These are phyloP conservation scores for Diplosoma virens DNA, from an alignment of 23 tunicate genomes.

Conservation along the genomic window DNA sequence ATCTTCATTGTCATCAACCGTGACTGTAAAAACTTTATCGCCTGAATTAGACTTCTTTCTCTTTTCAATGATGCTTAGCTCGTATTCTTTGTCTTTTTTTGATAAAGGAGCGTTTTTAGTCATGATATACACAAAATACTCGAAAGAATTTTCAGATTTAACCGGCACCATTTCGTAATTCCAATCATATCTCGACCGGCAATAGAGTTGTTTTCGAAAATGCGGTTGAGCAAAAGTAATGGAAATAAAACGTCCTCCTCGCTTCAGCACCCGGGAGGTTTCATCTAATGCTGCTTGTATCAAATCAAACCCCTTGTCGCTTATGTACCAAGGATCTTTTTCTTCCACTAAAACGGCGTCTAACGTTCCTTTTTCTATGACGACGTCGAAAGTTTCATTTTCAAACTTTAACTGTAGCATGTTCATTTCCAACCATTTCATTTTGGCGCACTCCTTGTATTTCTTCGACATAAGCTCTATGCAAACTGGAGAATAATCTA, in stretches of 20 bases:
- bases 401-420: constrained; percentile 20
- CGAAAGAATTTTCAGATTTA: constrained; percentile 3
- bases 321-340: constrained; percentile 23
- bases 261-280: constrained; percentile 12
- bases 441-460: constrained; percentile 19
- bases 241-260: constrained; percentile 42
- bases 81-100: constrained; percentile 13
- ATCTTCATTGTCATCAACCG: too few relatives aligned
- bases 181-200: constrained; percentile 24
- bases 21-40: too few relatives aligned
- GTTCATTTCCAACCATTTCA: constrained; percentile 45
- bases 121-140: constrained; percentile 53
- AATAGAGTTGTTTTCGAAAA: constrained; percentile 41
- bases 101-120: constrained; percentile 32
- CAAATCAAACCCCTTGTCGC: background rate
- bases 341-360: constrained; percentile 38
- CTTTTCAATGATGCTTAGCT: background rate
- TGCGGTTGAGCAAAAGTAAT: constrained; percentile 51
- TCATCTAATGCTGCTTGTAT: constrained; percentile 27
- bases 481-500: constrained; percentile 44
- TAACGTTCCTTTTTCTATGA: constrained; percentile 50
- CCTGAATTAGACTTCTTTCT: too few relatives aligned
- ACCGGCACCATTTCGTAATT: background rate
- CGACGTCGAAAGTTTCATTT: constrained; percentile 19
- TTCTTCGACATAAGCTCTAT: constrained; percentile 36